These are phyloP conservation scores for Agonum fuliginosum DNA, from an alignment of 2,888 invertebrate species.

Conservation along the genomic window DNA sequence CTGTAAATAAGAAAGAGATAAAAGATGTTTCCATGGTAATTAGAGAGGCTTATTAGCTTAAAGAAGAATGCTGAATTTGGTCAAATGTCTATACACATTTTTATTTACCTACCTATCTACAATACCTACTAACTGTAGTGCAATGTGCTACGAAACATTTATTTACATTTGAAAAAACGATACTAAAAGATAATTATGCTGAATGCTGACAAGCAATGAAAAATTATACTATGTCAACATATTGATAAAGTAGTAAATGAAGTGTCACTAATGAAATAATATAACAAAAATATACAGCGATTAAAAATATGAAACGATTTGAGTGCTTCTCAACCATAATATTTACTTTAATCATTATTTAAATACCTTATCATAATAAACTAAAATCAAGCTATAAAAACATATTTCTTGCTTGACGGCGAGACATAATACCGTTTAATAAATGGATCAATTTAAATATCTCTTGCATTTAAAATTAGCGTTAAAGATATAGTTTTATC, in stretches of 20 bases:
- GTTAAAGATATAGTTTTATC: slow-evolving; percentile 40
- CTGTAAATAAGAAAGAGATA: no score
- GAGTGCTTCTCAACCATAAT: slow-evolving; percentile 2
- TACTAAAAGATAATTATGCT: neutral
- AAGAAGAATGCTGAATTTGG: no score
- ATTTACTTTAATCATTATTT: slow-evolving; percentile 29
- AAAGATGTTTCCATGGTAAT: no score
- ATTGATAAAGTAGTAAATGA: slow-evolving; percentile 1
- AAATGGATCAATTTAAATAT: slow-evolving; percentile 43
- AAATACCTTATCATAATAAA: slow-evolving; percentile 1
- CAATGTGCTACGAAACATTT: no score
- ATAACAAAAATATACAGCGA: slow-evolving; percentile 17
- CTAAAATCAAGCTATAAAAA: slow-evolving; percentile 20
- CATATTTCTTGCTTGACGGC: slow-evolving; percentile 16
- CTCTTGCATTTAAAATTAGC: slow-evolving; percentile 45
- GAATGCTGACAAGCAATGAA: neutral
- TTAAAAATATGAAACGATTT: slow-evolving; percentile 3
- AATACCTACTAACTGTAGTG: no score
- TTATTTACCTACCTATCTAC: no score
- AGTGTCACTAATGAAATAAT: slow-evolving; percentile 3
- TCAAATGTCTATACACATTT: no score
- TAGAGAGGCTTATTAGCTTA: no score
- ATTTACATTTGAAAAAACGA: no score
- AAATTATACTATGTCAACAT: neutral
- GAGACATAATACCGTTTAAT: slow-evolving; percentile 34